Base-by-base conservation (phyloP, 1,140 invertebrate species). In the Tetramorium alpestre region DNA sequence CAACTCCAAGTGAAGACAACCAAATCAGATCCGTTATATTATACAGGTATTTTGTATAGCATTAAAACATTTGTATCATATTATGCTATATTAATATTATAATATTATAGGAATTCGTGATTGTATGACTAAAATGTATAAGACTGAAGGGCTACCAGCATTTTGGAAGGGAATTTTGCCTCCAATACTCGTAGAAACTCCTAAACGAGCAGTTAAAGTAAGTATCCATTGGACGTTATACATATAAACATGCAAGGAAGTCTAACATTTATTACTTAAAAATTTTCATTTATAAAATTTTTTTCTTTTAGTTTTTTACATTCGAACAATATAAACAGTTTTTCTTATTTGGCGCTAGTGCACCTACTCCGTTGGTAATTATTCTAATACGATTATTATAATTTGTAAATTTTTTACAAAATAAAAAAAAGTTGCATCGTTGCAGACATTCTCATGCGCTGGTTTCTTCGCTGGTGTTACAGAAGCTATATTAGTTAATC, bases 81-180 rank as follows among this genome's bases (percentile, higher is more conserved):
- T 33, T 13, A 28, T 84, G 6, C 41, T 56, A 38, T 47, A 69
- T 76, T 60, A 54, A 38, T 64, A 72, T 86, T 41, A 22, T 22
- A 22, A 22, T 22, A 85, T 87, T 86, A 47, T 87, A 62, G 98
- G 98, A 28, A 97, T 99, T 54, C 95, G 96, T 60, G 98, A 99
- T 93, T 99, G 98, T 95, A 97, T 99, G 93, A 96, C 94, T 81
- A 99, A 99, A 96, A 99, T 99, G 97, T 98, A 98, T 88, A 96
- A 94, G 92, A 96, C 96, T 91, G 98, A 99, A 96, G 98, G 98
- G 5, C 51, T 97, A 2, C 95, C 96, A 81, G 97, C 98, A 38
- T 98, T 98, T 95, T 99, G 98, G 97, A 99, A 99, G 96, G 98
- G 98, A 84, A 98, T 99, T 90, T 89, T 99, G 87, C 98, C 98